Percentiles rank a stretch among this genome's conserved stretches.
These are phyloP conservation scores for Sebastes taczanowskii DNA, from an alignment of 2,797 vertebrate species.

Conservation along the genomic window DNA sequence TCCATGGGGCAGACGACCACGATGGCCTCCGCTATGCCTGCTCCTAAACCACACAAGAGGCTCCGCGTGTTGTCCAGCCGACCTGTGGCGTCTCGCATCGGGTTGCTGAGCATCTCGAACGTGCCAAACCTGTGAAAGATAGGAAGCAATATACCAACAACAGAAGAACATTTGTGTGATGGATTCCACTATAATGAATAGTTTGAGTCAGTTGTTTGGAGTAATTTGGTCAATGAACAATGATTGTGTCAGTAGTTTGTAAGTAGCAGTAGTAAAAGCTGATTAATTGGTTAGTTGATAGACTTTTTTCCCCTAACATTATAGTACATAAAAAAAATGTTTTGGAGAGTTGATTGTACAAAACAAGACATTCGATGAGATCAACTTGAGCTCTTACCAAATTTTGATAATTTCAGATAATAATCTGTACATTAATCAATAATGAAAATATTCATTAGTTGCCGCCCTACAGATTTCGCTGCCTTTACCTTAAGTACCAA, in stretches of 20 bases:
- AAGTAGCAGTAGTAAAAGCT: neutral
- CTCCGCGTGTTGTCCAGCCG: slow-evolving; percentile 84
- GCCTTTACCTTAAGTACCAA: neutral
- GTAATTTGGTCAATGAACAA: no score
- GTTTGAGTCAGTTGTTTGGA: neutral
- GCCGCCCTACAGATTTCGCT: neutral
- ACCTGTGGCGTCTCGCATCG: slow-evolving; percentile 80
- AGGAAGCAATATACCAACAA: neutral
- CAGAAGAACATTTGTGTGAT: neutral
- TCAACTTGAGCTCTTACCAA: neutral
- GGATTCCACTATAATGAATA: neutral
- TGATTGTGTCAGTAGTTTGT: no score
- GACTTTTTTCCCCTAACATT: no score
- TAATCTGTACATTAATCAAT: neutral
- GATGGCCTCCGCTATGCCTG: slow-evolving; percentile 81
- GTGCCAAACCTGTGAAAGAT: slow-evolving; percentile 80
- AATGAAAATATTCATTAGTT: neutral
- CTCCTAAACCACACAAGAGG: slow-evolving; percentile 83
- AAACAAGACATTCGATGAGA: neutral
- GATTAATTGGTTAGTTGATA: neutral
- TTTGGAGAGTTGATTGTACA: neutral
- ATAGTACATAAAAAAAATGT: neutral
- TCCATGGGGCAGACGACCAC: slow-evolving; percentile 87
- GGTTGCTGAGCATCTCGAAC: slow-evolving; percentile 86
- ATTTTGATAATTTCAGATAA: neutral